Evolutionary conservation across 2,113 vertebrate genomes (phyloP), one percentile per base, ranked within the genome.

Genomic region (Erythrocercus mccallii): DNA sequence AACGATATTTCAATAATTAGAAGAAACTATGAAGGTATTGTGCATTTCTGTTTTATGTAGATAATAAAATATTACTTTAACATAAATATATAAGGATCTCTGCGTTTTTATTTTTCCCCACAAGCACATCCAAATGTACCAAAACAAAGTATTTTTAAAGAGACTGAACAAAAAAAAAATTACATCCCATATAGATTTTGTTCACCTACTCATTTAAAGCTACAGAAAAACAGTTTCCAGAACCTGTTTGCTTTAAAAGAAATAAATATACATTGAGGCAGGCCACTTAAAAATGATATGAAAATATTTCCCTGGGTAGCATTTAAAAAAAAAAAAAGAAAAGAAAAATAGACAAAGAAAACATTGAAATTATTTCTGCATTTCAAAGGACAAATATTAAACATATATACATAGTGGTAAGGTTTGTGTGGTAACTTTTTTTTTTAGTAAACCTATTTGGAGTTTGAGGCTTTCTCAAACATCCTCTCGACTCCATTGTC

Each of bases 21-120:
- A 98, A 98, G 98, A 98, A 98, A 98, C 98, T 99, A 98, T 98
- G 98, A 99, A 99, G 98, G 98, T 98, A 98, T 98, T 99, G 99
- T 99, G 99, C 98, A 99, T 99, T 98, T 98, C 97, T 99, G 98
- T 98, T 99, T 99, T 99, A 98, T 99, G 98, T 99, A 98, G 98
- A 98, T 98, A 98, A 99, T 98, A 98, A 99, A 99, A 99, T 99
- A 98, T 98, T 98, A 99, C 98, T 98, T 98, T 98, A 98, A 98
- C 98, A 99, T 98, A 98, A 98, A 98, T 98, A 98, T 99, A 98
- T 98, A 99, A 99, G 98, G 98, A 98, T 98, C 98, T 99, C 98
- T 98, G 98, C 97, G 96, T 96, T 98, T 98, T 99, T 98, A 98
- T 99, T 98, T 98, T 98, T 97, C 98, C 98, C 98, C 98, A 99